Base-by-base conservation (phyloP, 2,113 vertebrate species). In the Budorcas taxicolor region DNA sequence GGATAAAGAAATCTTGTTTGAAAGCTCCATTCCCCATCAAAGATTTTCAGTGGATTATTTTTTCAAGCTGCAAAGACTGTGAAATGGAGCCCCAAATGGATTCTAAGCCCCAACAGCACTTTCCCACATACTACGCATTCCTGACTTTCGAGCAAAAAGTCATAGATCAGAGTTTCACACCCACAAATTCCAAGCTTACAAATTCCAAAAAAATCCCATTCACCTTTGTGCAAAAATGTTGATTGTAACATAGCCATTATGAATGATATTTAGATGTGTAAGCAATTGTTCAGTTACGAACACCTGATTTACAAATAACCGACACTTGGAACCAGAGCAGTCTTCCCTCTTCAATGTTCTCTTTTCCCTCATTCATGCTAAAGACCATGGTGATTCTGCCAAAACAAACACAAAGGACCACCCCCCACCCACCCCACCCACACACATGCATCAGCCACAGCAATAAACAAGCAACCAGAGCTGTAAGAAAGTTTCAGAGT, bases 1-100 rank as follows among this genome's bases (percentile, higher is more conserved):
- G 62, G 64, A 94, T 89, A 93, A 97, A 84, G 86, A 89, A 96
- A 98, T 91, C 29, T 95, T 84, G 53, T 80, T 94, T 91, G 91
- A 97, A 95, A 60, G 45, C 80, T 87, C 29, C 71, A 80, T 91
- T 95, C 55, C 33, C 94, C 55, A 96, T 11, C 47, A 94, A 95
- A 91, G 60, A 87, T 96, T 96, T 97, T 64, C 82, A 67, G 8
- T 50, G 45, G 78, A 86, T 98, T 97, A 84, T 97, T 96, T 91
- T 94, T 95, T 93, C 47, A 93, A 96, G 62, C 71, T 90, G n/a
- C 31, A 93, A 94, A 91, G 71, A 91, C 53, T 89, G 58, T 84
- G 97, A 98, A 97, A 97, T 80, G 36, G 89, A 98, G 74, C 96
- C 78, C 52, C 88, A 94, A 83, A 58, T 45, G 71, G 19, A 57